Base-by-base conservation (phyloP, 2,888 invertebrate species). In the Phyllotreta cruciferae region DNA sequence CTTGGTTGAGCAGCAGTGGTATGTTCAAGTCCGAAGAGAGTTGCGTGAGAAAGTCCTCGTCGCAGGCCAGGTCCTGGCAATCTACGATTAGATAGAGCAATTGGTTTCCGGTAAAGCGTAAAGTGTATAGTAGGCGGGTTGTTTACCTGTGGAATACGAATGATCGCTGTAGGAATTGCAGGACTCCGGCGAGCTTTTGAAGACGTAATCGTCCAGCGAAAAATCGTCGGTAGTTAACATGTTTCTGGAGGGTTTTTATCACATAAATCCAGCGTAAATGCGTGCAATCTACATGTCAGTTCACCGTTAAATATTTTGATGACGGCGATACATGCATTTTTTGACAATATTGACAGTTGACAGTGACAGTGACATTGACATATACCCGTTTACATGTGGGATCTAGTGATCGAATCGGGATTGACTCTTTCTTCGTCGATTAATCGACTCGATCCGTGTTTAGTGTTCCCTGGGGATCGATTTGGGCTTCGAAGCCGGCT, bases 1-100 rank as follows among this genome's bases (percentile, higher is more conserved):
- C 74, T 11, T 75, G 73, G 63, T 80, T 79, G 41, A 80, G 67
- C n/a, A 80, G 66, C 13, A 79, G 66, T 0, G 81, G 81, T 57
- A 81, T 80, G 68, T 80, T 79, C 62, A 81, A 71, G 65, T 78
- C 78, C 6, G 77, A 73, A 34, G 80, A 79, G 37, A 81, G 63
- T 63, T 80, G 79, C 60, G 80, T 77, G 36, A 81, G 67, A 60
- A 81, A 80, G 67, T 81, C 80, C 66, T 81, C 81, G 62, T 80
- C 79, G 6, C 78, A 75, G 10, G 74, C 73, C 36, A 74, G 63
- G 63, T 80, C 79, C 45, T 76, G 71, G 63, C 70, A 76, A 70
- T 78, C 78, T 77, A 64, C 7, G 35, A 50, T n/a, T n/a, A 50
- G 10, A 36, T 24, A 24, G 9, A 24, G 8, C 9, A 24, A 14